Base-by-base conservation (phyloP, 2,113 vertebrate genomes). In the Hiodon alosoides region DNA sequence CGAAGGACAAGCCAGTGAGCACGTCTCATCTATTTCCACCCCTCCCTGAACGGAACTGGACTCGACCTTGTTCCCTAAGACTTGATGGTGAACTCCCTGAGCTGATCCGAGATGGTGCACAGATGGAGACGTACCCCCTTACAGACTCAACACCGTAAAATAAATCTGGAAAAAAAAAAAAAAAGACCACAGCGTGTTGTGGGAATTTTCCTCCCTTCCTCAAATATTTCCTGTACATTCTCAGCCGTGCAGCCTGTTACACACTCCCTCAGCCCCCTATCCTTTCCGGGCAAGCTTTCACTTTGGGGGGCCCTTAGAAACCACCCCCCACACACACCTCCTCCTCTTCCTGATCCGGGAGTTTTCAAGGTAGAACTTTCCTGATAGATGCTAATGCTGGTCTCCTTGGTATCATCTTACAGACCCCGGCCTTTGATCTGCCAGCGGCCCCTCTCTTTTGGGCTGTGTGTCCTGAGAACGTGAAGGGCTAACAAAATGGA, bases 381-480 rank as follows among this genome's bases (percentile, higher is more conserved):
- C 90, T 93, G 93, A 93, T 93, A 91, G 92, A 93, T 94, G 91
- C 91, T 94, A 93, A 93, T 91, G 91, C 89, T 75, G 89, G 87
- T 90, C 88, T 90, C 89, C 93, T 93, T 93, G 92, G 91, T 91
- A 94, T 94, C 88, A 75, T 89, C 94, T 95, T 93, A 93, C 92
- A 89, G 89, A 83, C 77, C 77, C 31, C 77, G 85, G 87, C 85
- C 92, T 94, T 94, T 95, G 93, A 95, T 95, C 92, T 93, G 91
- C 92, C 90, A 92, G 90, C 90, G 91, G 90, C 66, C 66, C 46
- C 66, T 68, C 66, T 52, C 48, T 51, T 87, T 31, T 89, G 86
- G 87, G 60, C 80, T 85, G 88, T 82, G 80, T 83, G 86, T 87
- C 88, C 86, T 89, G 86, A 89, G 87, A 89, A 91, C 90, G 89